phyloP scores from a whole-genome alignment of 2,113 vertebrate genomes.

The Tiliqua scincoides region DNA sequence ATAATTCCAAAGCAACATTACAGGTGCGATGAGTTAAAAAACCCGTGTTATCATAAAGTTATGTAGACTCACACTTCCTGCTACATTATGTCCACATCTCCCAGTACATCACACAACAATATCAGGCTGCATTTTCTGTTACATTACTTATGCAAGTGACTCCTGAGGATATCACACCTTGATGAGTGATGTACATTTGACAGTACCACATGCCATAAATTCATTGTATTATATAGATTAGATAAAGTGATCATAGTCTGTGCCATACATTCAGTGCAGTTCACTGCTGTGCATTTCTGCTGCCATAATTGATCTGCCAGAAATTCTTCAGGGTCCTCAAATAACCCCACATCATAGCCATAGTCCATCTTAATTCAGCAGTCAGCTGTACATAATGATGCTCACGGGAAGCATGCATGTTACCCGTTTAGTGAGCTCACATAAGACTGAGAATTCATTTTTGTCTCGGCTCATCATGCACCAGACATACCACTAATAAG shows the following conservation, averaged over 20 bases:
- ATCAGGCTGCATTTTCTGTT: background rate
- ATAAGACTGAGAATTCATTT: no score
- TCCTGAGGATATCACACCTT: background rate
- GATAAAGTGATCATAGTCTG: background rate
- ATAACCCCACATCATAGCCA: background rate
- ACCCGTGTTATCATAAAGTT: background rate
- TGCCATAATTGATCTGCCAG: background rate
- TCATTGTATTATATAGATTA: background rate
- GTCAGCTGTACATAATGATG: background rate
- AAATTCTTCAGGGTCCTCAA: background rate
- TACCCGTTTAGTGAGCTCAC: background rate
- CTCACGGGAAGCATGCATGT: background rate
- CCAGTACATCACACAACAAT: background rate
- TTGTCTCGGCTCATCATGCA: background rate
- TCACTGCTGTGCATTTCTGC: background rate
- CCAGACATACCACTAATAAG: background rate
- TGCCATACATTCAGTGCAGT: background rate
- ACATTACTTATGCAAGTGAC: background rate
- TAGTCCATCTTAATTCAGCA: background rate
- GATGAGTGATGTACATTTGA: no score
- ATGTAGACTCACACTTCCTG: slow-evolving; percentile 1
- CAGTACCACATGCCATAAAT: background rate
- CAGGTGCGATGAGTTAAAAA: background rate
- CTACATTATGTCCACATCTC: background rate
- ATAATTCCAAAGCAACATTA: background rate